These are phyloP conservation scores for Gallirallus australis DNA, from an alignment of 2,797 vertebrate species.

Conservation along the genomic window DNA sequence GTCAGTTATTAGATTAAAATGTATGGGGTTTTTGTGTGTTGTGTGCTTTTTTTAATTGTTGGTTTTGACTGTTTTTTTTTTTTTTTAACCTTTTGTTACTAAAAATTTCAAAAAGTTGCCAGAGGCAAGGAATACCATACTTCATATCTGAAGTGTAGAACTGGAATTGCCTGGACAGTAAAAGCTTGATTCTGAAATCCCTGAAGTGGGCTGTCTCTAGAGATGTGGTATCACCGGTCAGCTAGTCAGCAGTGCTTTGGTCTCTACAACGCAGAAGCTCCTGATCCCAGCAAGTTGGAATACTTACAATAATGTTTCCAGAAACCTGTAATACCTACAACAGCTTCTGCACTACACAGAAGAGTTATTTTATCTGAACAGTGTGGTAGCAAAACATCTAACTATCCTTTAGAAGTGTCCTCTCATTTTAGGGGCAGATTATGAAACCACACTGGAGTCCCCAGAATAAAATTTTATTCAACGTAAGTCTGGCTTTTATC, in stretches of 20 bases:
- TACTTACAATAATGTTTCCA: not conserved
- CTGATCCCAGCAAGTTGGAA: not conserved
- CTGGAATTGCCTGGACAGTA: not conserved
- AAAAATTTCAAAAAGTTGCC: not conserved
- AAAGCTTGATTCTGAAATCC: not conserved
- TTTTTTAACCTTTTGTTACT: not conserved
- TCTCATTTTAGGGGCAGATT: not conserved
- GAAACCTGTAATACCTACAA: not conserved
- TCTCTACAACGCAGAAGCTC: not conserved
- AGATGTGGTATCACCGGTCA: not conserved
- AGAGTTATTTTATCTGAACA: not conserved
- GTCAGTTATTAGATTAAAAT: not conserved
- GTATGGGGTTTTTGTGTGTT: accelerated
- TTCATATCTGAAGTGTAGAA: not conserved
- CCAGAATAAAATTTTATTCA: not conserved
- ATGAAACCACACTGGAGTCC: not conserved
- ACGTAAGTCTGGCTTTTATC: not conserved
- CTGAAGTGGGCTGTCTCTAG: not conserved
- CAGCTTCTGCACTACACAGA: not conserved
- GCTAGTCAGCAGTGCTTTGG: not conserved
- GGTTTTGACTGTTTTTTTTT: not conserved
- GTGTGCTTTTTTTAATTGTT: not conserved
- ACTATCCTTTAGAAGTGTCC: not conserved
- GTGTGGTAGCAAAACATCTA: not conserved
- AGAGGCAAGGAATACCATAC: not conserved